Conservation (phyloP, 2,797 vertebrate species). For the Acanthopagrus latus region DNA sequence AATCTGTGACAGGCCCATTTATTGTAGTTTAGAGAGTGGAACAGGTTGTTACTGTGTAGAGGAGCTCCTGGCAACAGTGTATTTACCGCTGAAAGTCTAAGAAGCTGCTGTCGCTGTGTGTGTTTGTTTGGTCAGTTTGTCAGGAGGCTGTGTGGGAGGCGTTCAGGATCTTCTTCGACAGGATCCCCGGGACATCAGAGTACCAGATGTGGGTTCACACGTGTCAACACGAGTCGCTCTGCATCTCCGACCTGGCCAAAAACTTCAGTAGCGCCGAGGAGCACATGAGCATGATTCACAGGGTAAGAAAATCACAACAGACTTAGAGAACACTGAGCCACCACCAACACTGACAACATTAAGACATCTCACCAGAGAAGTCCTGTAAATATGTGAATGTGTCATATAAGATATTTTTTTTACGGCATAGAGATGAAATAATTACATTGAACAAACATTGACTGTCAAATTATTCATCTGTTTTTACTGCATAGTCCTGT, state of each 20-base stretch:
- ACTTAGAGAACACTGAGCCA: neutral
- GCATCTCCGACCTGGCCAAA: constrained; percentile 91
- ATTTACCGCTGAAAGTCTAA: neutral
- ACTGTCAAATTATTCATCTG: neutral
- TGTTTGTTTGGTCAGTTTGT: constrained; percentile 85
- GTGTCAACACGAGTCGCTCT: constrained; percentile 91
- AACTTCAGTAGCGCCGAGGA: constrained; percentile 95
- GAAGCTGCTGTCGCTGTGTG: neutral
- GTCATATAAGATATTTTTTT: neutral
- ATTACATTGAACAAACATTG: neutral
- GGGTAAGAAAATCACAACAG: constrained; percentile 77
- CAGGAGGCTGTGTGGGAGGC: constrained; percentile 98
- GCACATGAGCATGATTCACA: constrained; percentile 88
- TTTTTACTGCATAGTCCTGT: neutral
- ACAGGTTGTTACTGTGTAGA: constrained; percentile 11
- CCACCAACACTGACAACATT: neutral
- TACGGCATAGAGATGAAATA: neutral
- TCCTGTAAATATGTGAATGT: neutral
- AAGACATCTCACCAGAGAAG: neutral
- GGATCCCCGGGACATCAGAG: constrained; percentile 91
- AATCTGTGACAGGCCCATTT: neutral
- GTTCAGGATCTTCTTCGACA: constrained; percentile 93
- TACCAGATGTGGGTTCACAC: constrained; percentile 92
- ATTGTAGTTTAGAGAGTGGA: neutral
- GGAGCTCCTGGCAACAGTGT: neutral